Conservation (phyloP, 2,888 invertebrate species). For the Monochamus alternatus region DNA sequence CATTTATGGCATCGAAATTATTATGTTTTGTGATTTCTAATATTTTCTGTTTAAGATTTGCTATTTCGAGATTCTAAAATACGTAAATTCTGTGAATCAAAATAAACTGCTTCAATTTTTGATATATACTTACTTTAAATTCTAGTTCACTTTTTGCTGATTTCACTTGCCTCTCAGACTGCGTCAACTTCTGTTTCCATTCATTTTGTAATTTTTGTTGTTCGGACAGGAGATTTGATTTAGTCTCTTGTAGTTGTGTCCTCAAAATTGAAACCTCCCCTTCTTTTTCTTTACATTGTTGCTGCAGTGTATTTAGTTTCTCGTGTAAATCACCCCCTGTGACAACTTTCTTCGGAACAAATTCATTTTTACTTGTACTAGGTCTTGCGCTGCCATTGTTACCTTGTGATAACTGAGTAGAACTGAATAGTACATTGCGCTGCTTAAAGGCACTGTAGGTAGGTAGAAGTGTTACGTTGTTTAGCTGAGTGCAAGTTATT, state of each 20-base stretch:
- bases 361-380: constrained; percentile 39
- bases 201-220: constrained; percentile 70
- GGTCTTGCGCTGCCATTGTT: constrained; percentile 26
- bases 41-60: constrained; percentile 74
- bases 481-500: constrained; percentile 30
- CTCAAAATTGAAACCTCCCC: constrained; percentile 75
- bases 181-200: constrained; percentile 72
- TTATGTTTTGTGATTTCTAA: constrained; percentile 51
- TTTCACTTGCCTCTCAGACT: constrained; percentile 70
- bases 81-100: neutral
- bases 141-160: constrained; percentile 74
- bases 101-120: neutral
- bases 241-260: constrained; percentile 73
- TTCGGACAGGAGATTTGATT: constrained; percentile 70
- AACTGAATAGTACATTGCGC: constrained; percentile 47
- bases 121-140: constrained; percentile 72
- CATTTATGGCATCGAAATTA: constrained; percentile 41
- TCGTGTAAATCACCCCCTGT: constrained; percentile 48
- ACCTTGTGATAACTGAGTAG: constrained; percentile 45
- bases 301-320: constrained; percentile 62
- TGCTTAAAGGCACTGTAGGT: constrained; percentile 59
- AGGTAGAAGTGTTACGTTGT: constrained; percentile 56
- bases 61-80: constrained; percentile 76
- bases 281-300: constrained; percentile 74
- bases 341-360: constrained; percentile 36